phyloP scores from a whole-genome alignment of 2,113 vertebrate species.

The Xyrauchen texanus region DNA sequence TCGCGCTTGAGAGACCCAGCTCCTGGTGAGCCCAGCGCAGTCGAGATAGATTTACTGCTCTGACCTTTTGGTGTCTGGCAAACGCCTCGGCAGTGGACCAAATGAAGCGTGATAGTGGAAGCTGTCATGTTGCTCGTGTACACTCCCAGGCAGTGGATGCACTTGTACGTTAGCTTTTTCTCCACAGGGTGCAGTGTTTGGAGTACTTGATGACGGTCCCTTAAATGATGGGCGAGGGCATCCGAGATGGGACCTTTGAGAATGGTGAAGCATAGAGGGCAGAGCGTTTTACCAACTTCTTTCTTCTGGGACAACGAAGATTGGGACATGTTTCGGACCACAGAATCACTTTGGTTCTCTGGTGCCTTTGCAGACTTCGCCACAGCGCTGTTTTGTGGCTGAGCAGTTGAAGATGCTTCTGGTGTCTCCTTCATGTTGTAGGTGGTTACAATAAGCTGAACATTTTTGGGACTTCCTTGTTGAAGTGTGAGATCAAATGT shows the following conservation, averaged over 20 bases:
- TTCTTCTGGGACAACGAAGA: conserved; percentile 81
- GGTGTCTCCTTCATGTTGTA: conserved; percentile 93
- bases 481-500: conserved; percentile 95
- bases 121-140: conserved; percentile 99
- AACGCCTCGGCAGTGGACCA: conserved; percentile 94
- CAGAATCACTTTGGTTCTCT: conserved; percentile 76
- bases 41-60: conserved; percentile 73
- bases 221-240: conserved; percentile 88
- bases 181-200: conserved; percentile 96
- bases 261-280: conserved; percentile 94
- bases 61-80: conserved; percentile 84
- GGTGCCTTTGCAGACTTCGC: conserved; percentile 75
- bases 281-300: conserved; percentile 90
- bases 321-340: conserved; percentile 77
- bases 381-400: conserved; percentile 71
- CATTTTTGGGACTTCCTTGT: conserved; percentile 89
- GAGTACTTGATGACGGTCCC: conserved; percentile 94
- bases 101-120: conserved; percentile 94
- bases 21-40: conserved; percentile 73
- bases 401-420: conserved; percentile 79
- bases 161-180: conserved; percentile 97
- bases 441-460: conserved; percentile 92
- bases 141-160: conserved; percentile 95
- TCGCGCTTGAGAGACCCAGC: conserved; percentile 83
- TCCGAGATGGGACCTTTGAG: conserved; percentile 93